These are phyloP conservation scores for Potamilus streckersoni DNA, from an alignment of 1,140 invertebrate genomes.

Conservation along the genomic window DNA sequence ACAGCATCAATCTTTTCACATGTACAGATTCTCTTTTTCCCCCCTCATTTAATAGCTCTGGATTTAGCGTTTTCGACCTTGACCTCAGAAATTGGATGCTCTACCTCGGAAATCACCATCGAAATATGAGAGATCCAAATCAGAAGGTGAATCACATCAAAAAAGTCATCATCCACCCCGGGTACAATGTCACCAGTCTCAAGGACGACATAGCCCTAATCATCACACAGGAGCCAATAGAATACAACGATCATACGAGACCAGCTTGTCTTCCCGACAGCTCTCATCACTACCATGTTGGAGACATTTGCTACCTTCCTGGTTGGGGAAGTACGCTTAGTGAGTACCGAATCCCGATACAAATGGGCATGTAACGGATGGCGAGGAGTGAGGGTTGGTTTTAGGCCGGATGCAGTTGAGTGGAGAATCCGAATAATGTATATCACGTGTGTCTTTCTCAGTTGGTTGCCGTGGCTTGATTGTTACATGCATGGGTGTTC, in stretches of 20 bases:
- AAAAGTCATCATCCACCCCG: constrained; percentile 16
- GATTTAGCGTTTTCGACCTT: constrained; percentile 10
- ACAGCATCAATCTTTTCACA: too few species aligned
- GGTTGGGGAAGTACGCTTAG: constrained; percentile 20
- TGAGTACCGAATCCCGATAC: neutral
- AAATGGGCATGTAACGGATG: too few species aligned
- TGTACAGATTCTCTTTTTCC: too few species aligned
- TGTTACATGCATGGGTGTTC: too few species aligned
- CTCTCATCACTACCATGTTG: constrained; percentile 13
- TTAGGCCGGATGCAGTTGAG: too few species aligned
- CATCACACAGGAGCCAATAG: constrained; percentile 4
- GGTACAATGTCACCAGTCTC: constrained; percentile 21
- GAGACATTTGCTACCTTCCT: constrained; percentile 19
- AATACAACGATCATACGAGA: constrained; percentile 21
- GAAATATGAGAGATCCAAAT: constrained; percentile 4
- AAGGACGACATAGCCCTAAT: constrained; percentile 26
- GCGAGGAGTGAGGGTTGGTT: too few species aligned
- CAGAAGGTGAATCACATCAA: constrained; percentile 23
- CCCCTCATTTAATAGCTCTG: neutral
- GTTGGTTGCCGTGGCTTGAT: accelerated
- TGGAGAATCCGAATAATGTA: too few species aligned
- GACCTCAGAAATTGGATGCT: constrained; percentile 17
- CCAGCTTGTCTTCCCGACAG: constrained; percentile 18
- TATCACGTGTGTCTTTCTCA: too few species aligned
- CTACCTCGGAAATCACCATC: constrained; percentile 16